Base-by-base conservation (phyloP, 2,113 vertebrate genomes). In the Megalops atlanticus region DNA sequence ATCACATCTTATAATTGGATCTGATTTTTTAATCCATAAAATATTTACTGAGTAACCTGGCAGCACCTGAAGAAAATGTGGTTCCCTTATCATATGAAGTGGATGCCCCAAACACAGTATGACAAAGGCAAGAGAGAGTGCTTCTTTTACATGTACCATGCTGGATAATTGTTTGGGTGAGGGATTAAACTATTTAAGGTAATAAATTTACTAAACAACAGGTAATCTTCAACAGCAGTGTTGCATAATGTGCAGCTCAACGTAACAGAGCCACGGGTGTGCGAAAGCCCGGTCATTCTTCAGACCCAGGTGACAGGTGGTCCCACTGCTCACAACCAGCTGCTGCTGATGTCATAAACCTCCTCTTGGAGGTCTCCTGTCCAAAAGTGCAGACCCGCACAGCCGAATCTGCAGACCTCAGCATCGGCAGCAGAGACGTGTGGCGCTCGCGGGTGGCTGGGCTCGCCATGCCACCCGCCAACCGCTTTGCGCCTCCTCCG, bases 371-470 rank as follows among this genome's bases (percentile, higher is more conserved):
- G 84, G 49, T 76, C 41, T 71, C 79, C 41, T 33, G 38, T 45
- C 71, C 38, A 6, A 11, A 27, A 33, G 21, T 11, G 43, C 18
- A 74, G 81, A 35, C 82, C 64, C 80, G 35, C 72, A 41, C 75
- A 36, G 71, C 81, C 64, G 64, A 82, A 90, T 84, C 76, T 90
- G 90, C 84, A 74, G 75, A 80, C 84, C 76, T 89, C 88, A 88
- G 87, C 84, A 4, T 83, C 80, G 80, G 39, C 58, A 85, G 12
- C 14, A 81, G 80, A 81, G 84, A 83, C 75, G 52, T 47, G 79
- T 24, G 39, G 49, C 52, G 4, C 18, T 27, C 7, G 39, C 72
- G n/a, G n/a, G 18, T 6, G 16, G 15, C 77, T 69, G 36, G 27
- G 15, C 71, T 74, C 76, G 5, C 31, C 43, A 27, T 43, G 49